phyloP scores from a whole-genome alignment of 2,888 invertebrate species.

The Acholoe squamosa region DNA sequence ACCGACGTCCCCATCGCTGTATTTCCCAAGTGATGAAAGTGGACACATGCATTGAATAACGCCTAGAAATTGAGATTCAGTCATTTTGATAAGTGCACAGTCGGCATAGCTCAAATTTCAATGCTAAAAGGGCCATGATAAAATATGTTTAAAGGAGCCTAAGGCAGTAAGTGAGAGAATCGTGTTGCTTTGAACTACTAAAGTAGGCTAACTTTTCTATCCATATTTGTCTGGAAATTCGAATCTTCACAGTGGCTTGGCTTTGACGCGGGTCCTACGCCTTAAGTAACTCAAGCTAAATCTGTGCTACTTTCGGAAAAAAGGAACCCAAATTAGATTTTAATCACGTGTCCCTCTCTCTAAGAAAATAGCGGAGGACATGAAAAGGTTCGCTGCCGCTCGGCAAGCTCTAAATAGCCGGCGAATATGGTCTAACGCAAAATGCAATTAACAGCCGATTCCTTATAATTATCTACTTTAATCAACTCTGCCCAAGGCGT shows the following conservation, averaged over 20 bases:
- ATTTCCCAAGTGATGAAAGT: conserved; percentile 35
- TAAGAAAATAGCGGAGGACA: conserved; percentile 49
- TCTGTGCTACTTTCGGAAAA: conserved; percentile 26
- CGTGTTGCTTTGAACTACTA: not conserved
- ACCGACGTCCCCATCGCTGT: not conserved
- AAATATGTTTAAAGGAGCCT: not conserved
- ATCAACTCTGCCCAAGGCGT: conserved; percentile 52
- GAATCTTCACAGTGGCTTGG: not conserved
- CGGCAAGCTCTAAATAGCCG: conserved; percentile 55
- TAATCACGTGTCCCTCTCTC: conserved; percentile 51
- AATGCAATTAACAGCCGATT: conserved; percentile 60
- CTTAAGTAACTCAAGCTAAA: conserved; percentile 15
- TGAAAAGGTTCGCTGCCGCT: conserved; percentile 43
- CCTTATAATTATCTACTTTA: conserved; percentile 61
- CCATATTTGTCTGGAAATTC: conserved; percentile 24
- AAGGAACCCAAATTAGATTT: conserved; percentile 47
- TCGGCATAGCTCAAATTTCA: not conserved
- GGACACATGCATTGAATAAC: conserved; percentile 40
- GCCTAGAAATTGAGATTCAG: not conserved
- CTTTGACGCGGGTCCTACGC: conserved; percentile 8
- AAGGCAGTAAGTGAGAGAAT: not conserved
- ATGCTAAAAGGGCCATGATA: not conserved
- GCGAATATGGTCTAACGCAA: conserved; percentile 58
- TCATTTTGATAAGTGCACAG: not conserved
- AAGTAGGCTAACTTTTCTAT: not conserved